A percentile compares a stretch with the other conserved stretches of the same genome.
Conservation (phyloP, 2,888 invertebrate genomes). For the Carcina quercana region DNA sequence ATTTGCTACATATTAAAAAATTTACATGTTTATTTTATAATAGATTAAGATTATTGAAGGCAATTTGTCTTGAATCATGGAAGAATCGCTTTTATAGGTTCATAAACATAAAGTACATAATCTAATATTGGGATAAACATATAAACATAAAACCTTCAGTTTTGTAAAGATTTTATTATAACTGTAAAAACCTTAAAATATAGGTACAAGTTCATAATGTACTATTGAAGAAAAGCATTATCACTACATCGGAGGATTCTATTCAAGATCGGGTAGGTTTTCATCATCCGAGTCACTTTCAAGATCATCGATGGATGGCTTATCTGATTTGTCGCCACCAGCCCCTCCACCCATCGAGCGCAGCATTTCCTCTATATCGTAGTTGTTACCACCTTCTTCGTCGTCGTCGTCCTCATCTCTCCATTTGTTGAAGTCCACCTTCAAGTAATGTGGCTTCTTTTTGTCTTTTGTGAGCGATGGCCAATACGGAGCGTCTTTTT, state of each 20-base stretch:
- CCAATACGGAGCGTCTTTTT: conserved; percentile 88
- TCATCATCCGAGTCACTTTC: conserved; percentile 88
- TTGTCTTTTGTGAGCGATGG: conserved; percentile 89
- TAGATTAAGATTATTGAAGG: background rate
- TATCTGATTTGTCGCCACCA: conserved; percentile 66
- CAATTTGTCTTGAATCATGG: too few relatives aligned
- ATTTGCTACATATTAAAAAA: background rate
- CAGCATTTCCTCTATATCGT: conserved; percentile 82
- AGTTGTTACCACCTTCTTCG: conserved; percentile 70
- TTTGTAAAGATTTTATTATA: conserved; percentile 57
- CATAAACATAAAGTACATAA: too few relatives aligned
- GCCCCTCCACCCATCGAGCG: conserved; percentile 79
- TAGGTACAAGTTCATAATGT: conserved; percentile 34
- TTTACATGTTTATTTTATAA: background rate
- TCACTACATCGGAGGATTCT: conserved; percentile 38
- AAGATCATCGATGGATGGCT: conserved; percentile 84
- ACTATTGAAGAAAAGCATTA: conserved; percentile 46
- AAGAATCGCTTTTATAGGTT: too few relatives aligned
- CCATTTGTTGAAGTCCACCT: conserved; percentile 99
- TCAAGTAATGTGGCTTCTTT: conserved; percentile 95
- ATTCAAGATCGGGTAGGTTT: conserved; percentile 84
- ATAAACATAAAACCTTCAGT: too few relatives aligned
- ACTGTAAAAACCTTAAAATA: conserved; percentile 68
- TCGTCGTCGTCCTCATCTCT: conserved; percentile 97
- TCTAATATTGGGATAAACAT: too few relatives aligned